phyloP scores from a whole-genome alignment of 2,888 invertebrate species.

The Drosophila neoperkinsi region DNA sequence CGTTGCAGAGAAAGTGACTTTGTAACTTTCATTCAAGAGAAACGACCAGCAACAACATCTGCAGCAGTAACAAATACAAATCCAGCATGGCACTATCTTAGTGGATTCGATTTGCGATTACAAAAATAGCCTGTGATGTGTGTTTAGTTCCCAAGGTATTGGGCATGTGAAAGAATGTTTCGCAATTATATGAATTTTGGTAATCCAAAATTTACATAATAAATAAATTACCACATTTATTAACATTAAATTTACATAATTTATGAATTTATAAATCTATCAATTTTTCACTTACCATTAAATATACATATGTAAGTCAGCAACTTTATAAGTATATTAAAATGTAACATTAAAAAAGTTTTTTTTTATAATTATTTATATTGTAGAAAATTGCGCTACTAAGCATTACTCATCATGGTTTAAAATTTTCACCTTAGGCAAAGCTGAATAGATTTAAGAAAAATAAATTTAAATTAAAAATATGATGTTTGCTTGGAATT shows the following conservation, averaged over 20 bases:
- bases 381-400: neutral
- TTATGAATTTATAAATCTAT: neutral
- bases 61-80: slow-evolving; percentile 18
- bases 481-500: neutral
- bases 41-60: slow-evolving; percentile 26
- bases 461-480: neutral
- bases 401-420: neutral
- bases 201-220: too few species aligned
- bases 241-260: neutral
- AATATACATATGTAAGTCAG: neutral
- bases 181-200: neutral
- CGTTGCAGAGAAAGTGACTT: slow-evolving; percentile 49
- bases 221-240: neutral
- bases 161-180: neutral
- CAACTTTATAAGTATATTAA: neutral
- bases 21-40: slow-evolving; percentile 72
- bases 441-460: neutral
- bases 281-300: neutral
- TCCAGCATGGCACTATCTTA: slow-evolving; percentile 11
- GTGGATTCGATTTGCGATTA: slow-evolving; percentile 29
- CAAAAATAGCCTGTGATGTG: neutral
- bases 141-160: neutral
- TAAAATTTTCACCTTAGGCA: neutral
- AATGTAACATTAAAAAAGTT: neutral
- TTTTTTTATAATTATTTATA: neutral